Base-by-base conservation (phyloP, 2,888 invertebrate species). In the Diadromus collaris region DNA sequence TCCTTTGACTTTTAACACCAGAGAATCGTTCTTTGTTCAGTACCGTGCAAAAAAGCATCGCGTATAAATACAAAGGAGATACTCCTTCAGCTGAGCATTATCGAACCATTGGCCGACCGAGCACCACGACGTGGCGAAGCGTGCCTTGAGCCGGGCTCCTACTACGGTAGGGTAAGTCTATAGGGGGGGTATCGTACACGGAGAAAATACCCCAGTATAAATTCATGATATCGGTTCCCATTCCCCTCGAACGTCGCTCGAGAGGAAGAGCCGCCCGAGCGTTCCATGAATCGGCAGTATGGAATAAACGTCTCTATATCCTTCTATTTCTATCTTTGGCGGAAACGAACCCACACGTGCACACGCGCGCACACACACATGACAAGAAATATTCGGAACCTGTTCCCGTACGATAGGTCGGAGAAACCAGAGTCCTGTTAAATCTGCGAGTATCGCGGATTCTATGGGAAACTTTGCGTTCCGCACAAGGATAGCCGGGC, bases 241-340 rank as follows among this genome's bases (percentile, higher is more conserved):
- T 81, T 81, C 64, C 83, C 78, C 76, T 76, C 60, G 68, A 76
- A 48, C 54, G 65, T 67, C 74, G 64, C 71, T 65, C 67, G 68
- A 64, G 79, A 58, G 32, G 65, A 32, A 48, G 46, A 48, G 41
- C 56, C 16, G 58, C 56, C 34, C 21, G 16, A 73, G 65, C 41
- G 74, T 75, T 68, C 60, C 68, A 44, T 44, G 68, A 61, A 73
- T 73, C 65, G 73, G 13, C 46, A 44, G 48, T 46, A 24, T 64
- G 32, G 51, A 19, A 71, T 41, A 73, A 46, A 58, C 44, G 56
- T 67, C 44, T 65, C 32, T 56, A 32, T 32, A 29, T 34, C 54
- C 48, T 61, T 56, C 63, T 9, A 27, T 48, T 54, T 76, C 63
- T 54, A 13, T 32, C 72, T 21, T 46, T 32, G 29, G n/a, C 21